These are phyloP conservation scores for Anguilla pacifica DNA, from an alignment of 2,797 vertebrate species.

Conservation along the genomic window DNA sequence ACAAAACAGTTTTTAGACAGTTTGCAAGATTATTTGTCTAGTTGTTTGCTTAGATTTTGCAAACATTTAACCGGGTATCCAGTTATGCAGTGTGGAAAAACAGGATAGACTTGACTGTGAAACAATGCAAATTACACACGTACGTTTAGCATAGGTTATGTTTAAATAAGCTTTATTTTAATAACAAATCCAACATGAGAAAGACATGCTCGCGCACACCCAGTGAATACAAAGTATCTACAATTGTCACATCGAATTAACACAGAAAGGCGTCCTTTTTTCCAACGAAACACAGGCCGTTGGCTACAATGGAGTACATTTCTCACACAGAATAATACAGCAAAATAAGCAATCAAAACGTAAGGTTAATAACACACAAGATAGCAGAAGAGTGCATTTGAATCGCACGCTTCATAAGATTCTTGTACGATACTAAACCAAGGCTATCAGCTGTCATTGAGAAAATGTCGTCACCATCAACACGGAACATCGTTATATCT, in stretches of 20 bases:
- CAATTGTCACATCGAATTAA: neutral
- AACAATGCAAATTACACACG: neutral
- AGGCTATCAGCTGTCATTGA: neutral
- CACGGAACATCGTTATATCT: neutral
- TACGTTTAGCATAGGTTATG: neutral
- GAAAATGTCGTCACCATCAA: neutral
- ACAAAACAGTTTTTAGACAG: neutral
- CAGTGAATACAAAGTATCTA: conserved; percentile 1
- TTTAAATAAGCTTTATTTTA: conserved; percentile 21
- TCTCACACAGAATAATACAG: neutral
- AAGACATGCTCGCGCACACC: neutral
- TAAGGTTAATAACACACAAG: neutral
- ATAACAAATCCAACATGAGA: neutral
- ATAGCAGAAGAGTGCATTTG: neutral
- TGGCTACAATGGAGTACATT: neutral
- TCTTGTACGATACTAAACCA: neutral
- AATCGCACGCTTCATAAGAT: neutral
- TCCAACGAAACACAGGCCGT: neutral
- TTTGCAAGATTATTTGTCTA: neutral
- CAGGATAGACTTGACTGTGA: neutral
- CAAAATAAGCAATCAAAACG: neutral
- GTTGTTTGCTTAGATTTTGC: neutral
- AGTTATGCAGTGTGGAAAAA: neutral
- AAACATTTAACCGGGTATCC: neutral
- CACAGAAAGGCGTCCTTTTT: neutral